Evolutionary conservation across 2,888 invertebrate genomes (phyloP), one percentile per base, ranked within the genome.

Genomic region (Aelia acuminata): DNA sequence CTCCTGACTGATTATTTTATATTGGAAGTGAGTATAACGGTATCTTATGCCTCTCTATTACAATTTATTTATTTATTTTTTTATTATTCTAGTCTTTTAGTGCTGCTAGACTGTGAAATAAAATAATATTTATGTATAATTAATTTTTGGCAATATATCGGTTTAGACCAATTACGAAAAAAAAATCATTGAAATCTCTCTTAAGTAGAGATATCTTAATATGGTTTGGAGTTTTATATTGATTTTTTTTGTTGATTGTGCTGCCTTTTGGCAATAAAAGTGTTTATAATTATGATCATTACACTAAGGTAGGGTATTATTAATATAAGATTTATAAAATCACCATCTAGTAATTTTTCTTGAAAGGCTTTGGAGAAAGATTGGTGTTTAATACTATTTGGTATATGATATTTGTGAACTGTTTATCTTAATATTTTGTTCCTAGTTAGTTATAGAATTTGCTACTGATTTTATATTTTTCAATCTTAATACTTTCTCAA

Each of bases 71-170:
- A n/a, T n/a, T n/a, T n/a, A n/a, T 57, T 26, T 26, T 10, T 57
- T 57, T 26, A 26, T 57, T 57, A 57, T 57, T 57, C 53, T 57
- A 57, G 53, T 57, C 53, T 57, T 57, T 57, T 57, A 57, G 53
- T 57, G 26, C 26, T 26, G 53, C 53, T 57, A 57, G 53, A 57
- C 53, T 57, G 53, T 10, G n/a, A 57, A 26, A 26, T 57, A 57
- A 57, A 57, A 26, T 57, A 57, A 57, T 53, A 26, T 57, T n/a
- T n/a, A n/a, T 57, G n/a, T 57, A 57, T n/a, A 57, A 57, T 26
- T 57, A 57, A 57, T 57, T 57, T 57, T 26, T 57, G 53, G 11
- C 10, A 26, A 11, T 57, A 11, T 26, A 11, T 57, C 53, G 26
- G 53, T 57, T 57, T 8, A 57, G 26, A 26, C 26, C 8, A 57